A percentile compares a stretch with the other conserved stretches of the same genome.
Conservation (phyloP, 2,888 invertebrate species). For the Hypomecis punctinalis region DNA sequence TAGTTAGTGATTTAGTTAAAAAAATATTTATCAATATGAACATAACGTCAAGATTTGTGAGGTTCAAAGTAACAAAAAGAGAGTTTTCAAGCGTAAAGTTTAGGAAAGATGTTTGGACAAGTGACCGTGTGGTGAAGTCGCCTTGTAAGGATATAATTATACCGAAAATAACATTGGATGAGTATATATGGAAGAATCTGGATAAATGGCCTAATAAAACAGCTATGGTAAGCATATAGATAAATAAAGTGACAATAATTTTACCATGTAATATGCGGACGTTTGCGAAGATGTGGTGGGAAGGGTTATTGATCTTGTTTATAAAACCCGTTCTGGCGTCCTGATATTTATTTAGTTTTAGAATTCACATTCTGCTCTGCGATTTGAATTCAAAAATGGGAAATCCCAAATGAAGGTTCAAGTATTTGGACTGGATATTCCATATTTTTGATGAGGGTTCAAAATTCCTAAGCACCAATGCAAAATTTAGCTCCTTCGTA, state of each 20-base stretch:
- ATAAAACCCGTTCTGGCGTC: slow-evolving; percentile 43
- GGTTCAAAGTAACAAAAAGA: slow-evolving; percentile 35
- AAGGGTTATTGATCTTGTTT: slow-evolving; percentile 7
- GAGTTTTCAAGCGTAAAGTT: slow-evolving; percentile 39
- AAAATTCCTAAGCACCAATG: not conserved
- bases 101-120: slow-evolving; percentile 57
- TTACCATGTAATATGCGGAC: not conserved
- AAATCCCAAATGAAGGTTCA: not conserved
- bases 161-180: slow-evolving; percentile 80
- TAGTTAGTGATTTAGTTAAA: not conserved
- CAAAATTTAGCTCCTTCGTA: no score
- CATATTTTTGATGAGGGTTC: not conserved
- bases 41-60: slow-evolving; percentile 30
- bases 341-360: not conserved
- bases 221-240: slow-evolving; percentile 70
- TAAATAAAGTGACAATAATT: not conserved
- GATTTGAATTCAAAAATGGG: not conserved
- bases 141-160: slow-evolving; percentile 74
- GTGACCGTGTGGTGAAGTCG: slow-evolving; percentile 63
- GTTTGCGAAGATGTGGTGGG: not conserved
- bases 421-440: not conserved
- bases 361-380: not conserved
- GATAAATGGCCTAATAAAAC: slow-evolving; percentile 86
- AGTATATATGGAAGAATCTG: slow-evolving; percentile 84
- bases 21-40: slow-evolving; percentile 21